Conservation (phyloP, 2,888 invertebrate species). For the Conus canariensis region DNA sequence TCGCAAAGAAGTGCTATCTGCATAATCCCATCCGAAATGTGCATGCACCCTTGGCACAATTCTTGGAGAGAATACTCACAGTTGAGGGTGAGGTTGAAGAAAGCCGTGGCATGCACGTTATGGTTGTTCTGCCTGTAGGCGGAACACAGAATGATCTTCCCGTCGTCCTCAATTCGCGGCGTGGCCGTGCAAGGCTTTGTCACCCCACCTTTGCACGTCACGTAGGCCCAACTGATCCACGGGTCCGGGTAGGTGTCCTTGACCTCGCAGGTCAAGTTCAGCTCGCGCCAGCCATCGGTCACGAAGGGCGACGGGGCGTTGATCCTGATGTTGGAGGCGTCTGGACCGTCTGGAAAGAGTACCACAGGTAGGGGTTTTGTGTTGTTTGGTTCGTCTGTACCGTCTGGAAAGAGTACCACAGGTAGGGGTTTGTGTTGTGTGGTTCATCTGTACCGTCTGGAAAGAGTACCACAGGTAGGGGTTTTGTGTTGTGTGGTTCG, state of each 20-base stretch:
- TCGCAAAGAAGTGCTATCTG: too few relatives aligned
- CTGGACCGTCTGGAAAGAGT: conserved; percentile 6
- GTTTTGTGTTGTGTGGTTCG: too few relatives aligned
- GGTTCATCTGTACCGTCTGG: too few relatives aligned
- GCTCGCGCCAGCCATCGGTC: background rate
- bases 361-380: background rate
- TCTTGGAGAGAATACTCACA: background rate
- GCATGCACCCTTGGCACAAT: too few relatives aligned
- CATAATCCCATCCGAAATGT: too few relatives aligned
- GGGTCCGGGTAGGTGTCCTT: conserved; percentile 23
- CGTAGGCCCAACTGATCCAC: conserved; percentile 20
- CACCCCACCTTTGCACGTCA: background rate
- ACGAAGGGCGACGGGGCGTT: conserved; percentile 18
- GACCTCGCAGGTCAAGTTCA: conserved; percentile 7
- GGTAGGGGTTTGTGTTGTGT: too few relatives aligned
- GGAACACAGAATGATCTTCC: background rate
- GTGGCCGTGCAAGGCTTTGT: background rate
- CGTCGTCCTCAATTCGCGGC: background rate
- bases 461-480: too few relatives aligned
- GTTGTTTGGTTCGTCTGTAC: background rate
- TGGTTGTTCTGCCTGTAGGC: background rate
- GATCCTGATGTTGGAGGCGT: background rate
- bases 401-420: too few relatives aligned
- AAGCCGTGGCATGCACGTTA: background rate
- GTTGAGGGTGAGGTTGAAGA: background rate